These are phyloP conservation scores for Simalia tracyae DNA, from an alignment of 2,797 vertebrate species.

Conservation along the genomic window DNA sequence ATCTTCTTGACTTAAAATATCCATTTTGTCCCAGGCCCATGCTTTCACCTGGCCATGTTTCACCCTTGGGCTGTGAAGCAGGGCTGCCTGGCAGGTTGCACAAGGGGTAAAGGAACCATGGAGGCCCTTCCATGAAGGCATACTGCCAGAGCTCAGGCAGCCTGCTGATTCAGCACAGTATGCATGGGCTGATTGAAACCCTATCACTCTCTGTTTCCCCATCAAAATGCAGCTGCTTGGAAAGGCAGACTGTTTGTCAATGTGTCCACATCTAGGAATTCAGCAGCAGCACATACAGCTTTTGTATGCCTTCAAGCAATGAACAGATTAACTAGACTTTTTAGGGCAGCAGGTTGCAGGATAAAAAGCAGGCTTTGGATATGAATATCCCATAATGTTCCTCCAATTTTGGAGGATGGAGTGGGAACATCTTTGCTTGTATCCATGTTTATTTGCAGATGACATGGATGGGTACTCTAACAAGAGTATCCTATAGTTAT, in stretches of 20 bases:
- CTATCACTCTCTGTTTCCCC: constrained; percentile 14
- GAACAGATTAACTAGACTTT: neutral
- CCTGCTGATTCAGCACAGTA: constrained; percentile 46
- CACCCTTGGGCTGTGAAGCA: neutral
- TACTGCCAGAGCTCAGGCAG: neutral
- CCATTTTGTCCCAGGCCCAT: neutral
- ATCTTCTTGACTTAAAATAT: neutral
- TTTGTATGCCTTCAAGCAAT: constrained; percentile 19
- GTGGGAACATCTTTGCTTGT: neutral
- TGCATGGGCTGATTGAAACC: constrained; percentile 3
- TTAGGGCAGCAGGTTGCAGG: neutral
- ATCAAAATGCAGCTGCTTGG: constrained; percentile 16
- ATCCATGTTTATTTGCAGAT: neutral
- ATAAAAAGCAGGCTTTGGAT: neutral
- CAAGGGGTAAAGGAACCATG: neutral
- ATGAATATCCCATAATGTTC: neutral
- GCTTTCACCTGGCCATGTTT: neutral
- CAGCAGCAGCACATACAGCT: neutral
- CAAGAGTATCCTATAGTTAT: neutral
- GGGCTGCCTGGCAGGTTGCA: neutral
- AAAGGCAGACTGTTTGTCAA: neutral
- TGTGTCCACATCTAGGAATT: constrained; percentile 16
- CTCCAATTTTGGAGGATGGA: neutral
- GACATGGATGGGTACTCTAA: neutral
- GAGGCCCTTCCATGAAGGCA: neutral